phyloP scores from a whole-genome alignment of 2,113 vertebrate species.

The Chunga burmeisteri region DNA sequence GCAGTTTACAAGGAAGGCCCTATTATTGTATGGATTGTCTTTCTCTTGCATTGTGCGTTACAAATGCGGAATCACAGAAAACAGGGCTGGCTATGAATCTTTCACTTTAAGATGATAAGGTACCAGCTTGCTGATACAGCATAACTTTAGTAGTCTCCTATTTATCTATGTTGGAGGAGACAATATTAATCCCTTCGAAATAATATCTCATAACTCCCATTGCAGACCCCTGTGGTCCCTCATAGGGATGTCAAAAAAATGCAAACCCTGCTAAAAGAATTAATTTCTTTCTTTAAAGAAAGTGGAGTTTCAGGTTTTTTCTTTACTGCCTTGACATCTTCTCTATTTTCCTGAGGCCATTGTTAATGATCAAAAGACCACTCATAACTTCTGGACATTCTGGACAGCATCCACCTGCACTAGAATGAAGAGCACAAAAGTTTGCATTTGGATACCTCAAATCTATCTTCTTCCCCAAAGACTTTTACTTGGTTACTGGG shows the following conservation, averaged over 20 bases:
- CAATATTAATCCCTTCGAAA: background rate
- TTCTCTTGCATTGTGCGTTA: background rate
- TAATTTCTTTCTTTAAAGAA: background rate
- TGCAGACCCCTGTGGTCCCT: background rate
- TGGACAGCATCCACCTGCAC: background rate
- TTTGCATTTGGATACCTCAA: background rate
- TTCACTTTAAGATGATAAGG: background rate
- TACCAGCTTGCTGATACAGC: background rate
- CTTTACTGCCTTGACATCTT: background rate
- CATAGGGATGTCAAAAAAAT: background rate
- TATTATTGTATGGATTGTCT: background rate
- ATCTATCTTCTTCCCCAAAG: background rate
- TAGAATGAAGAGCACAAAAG: background rate
- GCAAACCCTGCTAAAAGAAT: background rate
- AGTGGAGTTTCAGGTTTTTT: background rate
- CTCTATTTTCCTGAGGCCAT: background rate
- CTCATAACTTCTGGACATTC: background rate
- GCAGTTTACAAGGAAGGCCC: background rate
- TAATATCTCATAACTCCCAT: background rate
- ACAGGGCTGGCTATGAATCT: background rate
- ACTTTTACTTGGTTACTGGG: background rate
- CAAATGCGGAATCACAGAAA: background rate
- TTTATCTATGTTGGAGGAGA: background rate
- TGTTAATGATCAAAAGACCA: background rate
- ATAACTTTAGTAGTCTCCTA: background rate